Evolutionary conservation across 2,888 invertebrate genomes (phyloP).

Genomic region (Melipona beecheii): DNA sequence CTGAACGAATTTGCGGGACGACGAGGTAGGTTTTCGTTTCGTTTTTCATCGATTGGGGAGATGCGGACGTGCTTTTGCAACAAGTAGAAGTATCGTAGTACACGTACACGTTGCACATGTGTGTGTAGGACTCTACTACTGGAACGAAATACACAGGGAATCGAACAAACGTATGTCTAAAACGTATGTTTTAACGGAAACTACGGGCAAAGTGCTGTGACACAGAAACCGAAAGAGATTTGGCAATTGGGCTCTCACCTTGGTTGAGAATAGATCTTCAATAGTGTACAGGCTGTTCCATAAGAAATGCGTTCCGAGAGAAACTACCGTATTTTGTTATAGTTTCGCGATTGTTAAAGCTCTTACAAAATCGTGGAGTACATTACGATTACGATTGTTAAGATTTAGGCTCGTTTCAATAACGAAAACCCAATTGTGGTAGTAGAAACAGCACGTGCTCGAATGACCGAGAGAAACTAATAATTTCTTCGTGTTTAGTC

Average conservation of each 20-base stretch:
- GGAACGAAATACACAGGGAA: background rate
- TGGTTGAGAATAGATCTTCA: background rate
- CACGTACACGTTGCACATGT: background rate
- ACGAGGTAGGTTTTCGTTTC: background rate
- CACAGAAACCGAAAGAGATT: conserved; percentile 21
- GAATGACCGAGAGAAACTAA: too few species aligned
- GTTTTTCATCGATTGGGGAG: background rate
- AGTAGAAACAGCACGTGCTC: too few species aligned
- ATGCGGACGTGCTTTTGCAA: conserved; percentile 15
- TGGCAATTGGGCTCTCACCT: conserved; percentile 20
- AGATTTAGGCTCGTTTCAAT: too few species aligned
- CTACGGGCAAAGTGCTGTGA: conserved; percentile 51
- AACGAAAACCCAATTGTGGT: too few species aligned
- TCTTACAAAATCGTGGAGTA: too few species aligned
- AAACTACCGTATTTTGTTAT: background rate
- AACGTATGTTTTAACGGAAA: conserved; percentile 7
- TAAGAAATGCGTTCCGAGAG: background rate
- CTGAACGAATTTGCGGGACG: too few species aligned
- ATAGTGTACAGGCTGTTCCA: background rate
- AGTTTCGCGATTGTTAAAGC: background rate
- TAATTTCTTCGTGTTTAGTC: too few species aligned
- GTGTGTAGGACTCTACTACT: conserved; percentile 18
- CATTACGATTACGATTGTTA: too few species aligned
- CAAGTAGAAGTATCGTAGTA: background rate
- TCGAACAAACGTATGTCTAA: conserved; percentile 2